Evolutionary conservation across 1,140 invertebrate species (phyloP), one percentile per base, ranked within the genome.

Genomic region (Macrotrachela quadricornifera): DNA sequence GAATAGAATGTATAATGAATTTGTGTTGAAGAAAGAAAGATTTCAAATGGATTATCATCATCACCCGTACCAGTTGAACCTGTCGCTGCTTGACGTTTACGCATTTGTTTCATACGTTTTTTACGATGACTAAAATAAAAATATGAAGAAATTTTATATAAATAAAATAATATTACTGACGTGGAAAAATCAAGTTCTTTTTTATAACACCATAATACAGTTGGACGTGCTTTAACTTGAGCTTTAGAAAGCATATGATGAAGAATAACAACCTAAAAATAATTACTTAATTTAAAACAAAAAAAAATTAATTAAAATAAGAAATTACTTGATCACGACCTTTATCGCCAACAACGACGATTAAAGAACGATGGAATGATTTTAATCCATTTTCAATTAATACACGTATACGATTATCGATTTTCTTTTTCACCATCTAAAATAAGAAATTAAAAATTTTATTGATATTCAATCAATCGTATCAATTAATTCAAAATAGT

Each of bases 171-270:
- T n/a, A n/a, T 14, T 16, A 57, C 56, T 51, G 72, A 82, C 79
- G 80, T 83, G 66, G 80, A 91, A 60, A 97, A 85, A 61, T 86
- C 80, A 63, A 97, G 72, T 72, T 88, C 82, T 63, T 86, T 96
- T 70, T 97, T 97, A 67, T 97, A 97, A 67, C 92, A 97, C 94
- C 94, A 99, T 16, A 99, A 68, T 0, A 96, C 85, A 46, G 67
- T 64, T 11, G 92, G 91, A 54, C 88, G 75, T 0, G 86, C 78
- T 72, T 88, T 88, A 0, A 95, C 80, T 51, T 79, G 77, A 8
- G 88, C 82, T 72, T 97, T 96, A 0, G 85, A 80, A 30, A 97
- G 71, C 78, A 99, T 94, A 62, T 99, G 87, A 75, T 97, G 90
- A 1, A 97, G 71, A 67, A 92, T 86, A 4, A 88, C 83, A 57